Evolutionary conservation across 2,797 vertebrate genomes (phyloP).

Genomic region (Denticeps clupeoides): DNA sequence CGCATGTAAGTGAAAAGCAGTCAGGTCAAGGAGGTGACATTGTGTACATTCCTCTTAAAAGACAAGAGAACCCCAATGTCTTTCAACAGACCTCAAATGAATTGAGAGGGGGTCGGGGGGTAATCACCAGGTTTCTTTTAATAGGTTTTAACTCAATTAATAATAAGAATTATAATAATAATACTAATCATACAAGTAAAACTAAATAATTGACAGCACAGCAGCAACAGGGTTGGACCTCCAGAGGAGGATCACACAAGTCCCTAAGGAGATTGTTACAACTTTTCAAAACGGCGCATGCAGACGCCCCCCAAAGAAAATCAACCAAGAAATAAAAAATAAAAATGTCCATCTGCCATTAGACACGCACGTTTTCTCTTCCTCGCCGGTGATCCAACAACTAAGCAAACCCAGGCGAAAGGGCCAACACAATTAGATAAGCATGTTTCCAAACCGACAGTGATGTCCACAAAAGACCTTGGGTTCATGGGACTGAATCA

Average conservation of each 20-base stretch:
- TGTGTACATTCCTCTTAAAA: too few species aligned
- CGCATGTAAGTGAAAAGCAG: too few species aligned
- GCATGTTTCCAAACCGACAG: constrained; percentile 17
- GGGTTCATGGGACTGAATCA: constrained; percentile 3
- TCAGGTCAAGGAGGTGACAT: too few species aligned
- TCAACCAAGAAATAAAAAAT: background rate
- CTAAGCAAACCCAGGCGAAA: background rate
- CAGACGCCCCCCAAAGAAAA: background rate
- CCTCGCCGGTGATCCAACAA: constrained; percentile 5
- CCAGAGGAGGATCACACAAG: constrained; percentile 7
- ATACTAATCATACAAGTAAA: constrained; percentile 5
- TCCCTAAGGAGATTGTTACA: constrained; percentile 15
- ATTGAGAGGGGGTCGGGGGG: too few species aligned
- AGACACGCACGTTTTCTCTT: constrained; percentile 7
- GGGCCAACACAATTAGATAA: constrained; percentile 17
- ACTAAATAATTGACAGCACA: constrained; percentile 20
- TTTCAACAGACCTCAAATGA: too few species aligned
- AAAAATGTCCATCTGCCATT: background rate
- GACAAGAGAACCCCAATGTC: too few species aligned
- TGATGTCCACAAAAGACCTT: constrained; percentile 10
- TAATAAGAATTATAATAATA: constrained; percentile 6
- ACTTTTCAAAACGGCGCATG: constrained; percentile 7
- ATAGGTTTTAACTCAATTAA: constrained; percentile 22
- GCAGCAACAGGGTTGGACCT: constrained; percentile 19
- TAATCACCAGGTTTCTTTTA: constrained; percentile 3